Conservation (phyloP, 2,113 vertebrate species). For the Psittacus erithacus region DNA sequence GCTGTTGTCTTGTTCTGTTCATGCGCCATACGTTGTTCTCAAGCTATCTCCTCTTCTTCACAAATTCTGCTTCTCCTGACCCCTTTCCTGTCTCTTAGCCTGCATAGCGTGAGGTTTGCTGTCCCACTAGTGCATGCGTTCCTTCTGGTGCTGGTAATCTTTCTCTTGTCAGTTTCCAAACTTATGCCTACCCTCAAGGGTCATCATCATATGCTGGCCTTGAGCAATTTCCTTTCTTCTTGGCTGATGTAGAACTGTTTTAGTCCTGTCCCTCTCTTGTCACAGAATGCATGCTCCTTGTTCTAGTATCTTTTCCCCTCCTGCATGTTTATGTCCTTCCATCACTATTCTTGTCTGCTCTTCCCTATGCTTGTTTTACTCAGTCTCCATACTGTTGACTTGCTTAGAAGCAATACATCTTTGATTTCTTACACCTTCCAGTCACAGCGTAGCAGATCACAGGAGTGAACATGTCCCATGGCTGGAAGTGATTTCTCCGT, state of each 20-base stretch:
- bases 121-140: background rate
- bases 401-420: background rate
- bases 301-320: background rate
- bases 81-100: background rate
- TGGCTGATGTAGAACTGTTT: background rate
- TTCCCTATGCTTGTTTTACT: background rate
- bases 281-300: background rate
- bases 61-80: background rate
- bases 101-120: background rate
- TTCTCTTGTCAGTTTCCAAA: background rate
- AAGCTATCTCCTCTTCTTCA: background rate
- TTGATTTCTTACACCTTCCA: background rate
- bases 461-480: background rate
- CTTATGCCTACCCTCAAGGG: background rate
- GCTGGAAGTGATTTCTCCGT: constrained; percentile 12
- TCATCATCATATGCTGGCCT: accelerated
- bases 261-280: background rate
- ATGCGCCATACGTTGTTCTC: background rate
- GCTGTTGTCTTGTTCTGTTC: background rate
- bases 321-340: background rate
- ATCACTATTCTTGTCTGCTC: background rate
- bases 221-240: background rate
- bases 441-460: background rate
- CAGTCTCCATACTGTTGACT: background rate
- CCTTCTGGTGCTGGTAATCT: background rate